A percentile compares a stretch with the other conserved stretches of the same genome.
phyloP scores from a whole-genome alignment of 2,888 invertebrate genomes.

The Ennomos fuscantarius region DNA sequence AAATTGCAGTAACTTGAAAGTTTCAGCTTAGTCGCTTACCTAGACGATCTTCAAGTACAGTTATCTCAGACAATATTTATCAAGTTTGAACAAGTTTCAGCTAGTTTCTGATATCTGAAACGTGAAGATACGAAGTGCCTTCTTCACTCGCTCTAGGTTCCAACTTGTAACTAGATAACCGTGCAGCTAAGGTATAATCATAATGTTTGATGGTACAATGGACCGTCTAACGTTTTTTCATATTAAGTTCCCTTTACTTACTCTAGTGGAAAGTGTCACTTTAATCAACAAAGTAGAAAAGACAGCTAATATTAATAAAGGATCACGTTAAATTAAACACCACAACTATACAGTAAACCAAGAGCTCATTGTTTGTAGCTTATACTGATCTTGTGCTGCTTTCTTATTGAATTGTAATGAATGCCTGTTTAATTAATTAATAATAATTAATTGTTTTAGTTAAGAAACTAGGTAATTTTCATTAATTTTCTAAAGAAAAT shows the following conservation, averaged over 20 bases:
- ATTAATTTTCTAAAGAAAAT: too few species aligned
- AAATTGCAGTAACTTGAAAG: too few species aligned
- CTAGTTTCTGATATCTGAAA: conserved; percentile 43
- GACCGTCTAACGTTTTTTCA: conserved; percentile 10
- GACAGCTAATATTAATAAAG: too few species aligned
- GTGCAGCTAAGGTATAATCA: conserved; percentile 16
- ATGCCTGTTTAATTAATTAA: too few species aligned
- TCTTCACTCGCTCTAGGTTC: conserved; percentile 22
- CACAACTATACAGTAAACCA: too few species aligned
- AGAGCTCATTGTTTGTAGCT: neutral
- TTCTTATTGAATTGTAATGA: too few species aligned
- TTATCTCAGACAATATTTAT: conserved; percentile 5
- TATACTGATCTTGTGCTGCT: too few species aligned
- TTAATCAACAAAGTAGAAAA: too few species aligned
- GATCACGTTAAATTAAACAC: too few species aligned
- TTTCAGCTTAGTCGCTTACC: neutral
- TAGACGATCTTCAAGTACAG: neutral
- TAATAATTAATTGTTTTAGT: too few species aligned
- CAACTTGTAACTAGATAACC: conserved; percentile 40
- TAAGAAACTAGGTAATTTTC: too few species aligned
- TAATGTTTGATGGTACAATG: conserved; percentile 14
- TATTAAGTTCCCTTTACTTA: neutral
- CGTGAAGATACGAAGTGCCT: conserved; percentile 27
- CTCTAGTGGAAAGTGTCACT: too few species aligned
- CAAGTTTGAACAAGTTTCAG: conserved; percentile 30